Evolutionary conservation across 2,113 vertebrate species (phyloP).

Genomic region (Todiramphus chloris): DNA sequence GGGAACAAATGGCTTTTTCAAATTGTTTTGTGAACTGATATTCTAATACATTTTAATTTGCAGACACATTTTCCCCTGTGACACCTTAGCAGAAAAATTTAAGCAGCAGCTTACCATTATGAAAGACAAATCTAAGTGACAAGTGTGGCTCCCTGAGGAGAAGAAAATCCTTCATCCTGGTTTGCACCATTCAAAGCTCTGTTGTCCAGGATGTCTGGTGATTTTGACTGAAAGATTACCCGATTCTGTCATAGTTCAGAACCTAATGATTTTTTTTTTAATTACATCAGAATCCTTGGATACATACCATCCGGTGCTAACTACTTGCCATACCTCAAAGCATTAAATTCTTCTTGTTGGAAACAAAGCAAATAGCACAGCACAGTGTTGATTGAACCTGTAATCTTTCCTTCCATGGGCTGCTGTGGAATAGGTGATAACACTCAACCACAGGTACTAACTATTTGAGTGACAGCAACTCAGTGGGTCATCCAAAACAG

Average conservation of each 20-base stretch:
- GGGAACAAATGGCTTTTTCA: neutral
- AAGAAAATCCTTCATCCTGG: neutral
- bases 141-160: neutral
- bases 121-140: neutral
- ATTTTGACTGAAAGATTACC: neutral
- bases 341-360: neutral
- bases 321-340: neutral
- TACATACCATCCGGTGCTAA: neutral
- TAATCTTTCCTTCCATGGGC: neutral
- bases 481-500: neutral
- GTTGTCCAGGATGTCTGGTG: neutral
- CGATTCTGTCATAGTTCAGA: neutral
- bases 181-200: neutral
- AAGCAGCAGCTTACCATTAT: neutral
- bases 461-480: neutral
- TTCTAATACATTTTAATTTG: slow-evolving; percentile 11
- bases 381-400: neutral
- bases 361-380: neutral
- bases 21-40: neutral
- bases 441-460: neutral
- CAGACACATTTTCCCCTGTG: neutral
- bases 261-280: neutral
- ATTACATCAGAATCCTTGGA: neutral
- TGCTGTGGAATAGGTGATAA: neutral
- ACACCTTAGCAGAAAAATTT: neutral